Percentiles rank a stretch among this genome's conserved stretches.
Evolutionary conservation across 2,113 vertebrate genomes (phyloP).

Genomic region (Bagarius yarrelli): DNA sequence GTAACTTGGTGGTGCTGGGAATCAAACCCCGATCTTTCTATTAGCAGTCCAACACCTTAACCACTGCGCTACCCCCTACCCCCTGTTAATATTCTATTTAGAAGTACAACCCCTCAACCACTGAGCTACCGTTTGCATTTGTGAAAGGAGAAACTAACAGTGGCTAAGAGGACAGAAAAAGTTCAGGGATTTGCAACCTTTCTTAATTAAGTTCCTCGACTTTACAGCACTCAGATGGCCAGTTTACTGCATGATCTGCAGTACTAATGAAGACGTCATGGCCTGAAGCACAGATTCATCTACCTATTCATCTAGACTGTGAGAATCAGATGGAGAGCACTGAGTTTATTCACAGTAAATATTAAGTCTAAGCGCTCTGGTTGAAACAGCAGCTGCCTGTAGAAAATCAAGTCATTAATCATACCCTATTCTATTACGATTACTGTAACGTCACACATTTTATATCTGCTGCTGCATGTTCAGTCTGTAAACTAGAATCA

Average conservation of each 20-base stretch:
- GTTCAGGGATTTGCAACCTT: background rate
- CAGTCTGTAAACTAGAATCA: background rate
- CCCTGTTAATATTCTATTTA: no score
- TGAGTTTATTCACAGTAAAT: background rate
- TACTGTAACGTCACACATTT: background rate
- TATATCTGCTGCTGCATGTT: background rate
- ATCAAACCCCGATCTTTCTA: no score
- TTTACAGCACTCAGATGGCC: background rate
- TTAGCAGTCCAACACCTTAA: no score
- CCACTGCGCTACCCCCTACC: no score
- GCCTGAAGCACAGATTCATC: background rate
- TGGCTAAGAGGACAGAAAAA: background rate
- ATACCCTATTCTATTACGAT: no score
- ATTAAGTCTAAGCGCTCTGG: background rate
- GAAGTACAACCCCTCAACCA: no score
- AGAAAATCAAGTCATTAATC: background rate
- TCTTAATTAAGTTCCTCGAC: background rate
- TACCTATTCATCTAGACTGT: background rate
- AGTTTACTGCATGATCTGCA: background rate
- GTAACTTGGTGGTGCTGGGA: no score
- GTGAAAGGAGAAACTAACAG: no score
- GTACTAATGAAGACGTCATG: conserved; percentile 1
- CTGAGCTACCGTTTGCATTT: no score
- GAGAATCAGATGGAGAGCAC: background rate
- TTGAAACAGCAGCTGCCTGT: background rate